Evolutionary conservation across 2,888 invertebrate species (phyloP), one percentile per base, ranked within the genome.

Genomic region (Limnephilus auricula): DNA sequence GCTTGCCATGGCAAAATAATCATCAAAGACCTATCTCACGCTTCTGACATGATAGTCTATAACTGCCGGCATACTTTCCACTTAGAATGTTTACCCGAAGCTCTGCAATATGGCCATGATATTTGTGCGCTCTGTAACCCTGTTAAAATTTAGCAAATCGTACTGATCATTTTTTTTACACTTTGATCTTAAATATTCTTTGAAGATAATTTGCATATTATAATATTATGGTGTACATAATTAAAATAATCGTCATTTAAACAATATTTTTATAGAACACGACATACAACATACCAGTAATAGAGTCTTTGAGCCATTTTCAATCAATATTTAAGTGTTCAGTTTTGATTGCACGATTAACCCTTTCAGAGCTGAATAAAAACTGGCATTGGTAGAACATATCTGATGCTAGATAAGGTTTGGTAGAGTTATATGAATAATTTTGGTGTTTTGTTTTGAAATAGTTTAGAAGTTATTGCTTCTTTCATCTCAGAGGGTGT

Each of bases 21-120:
- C 92, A 96, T 97, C 89, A 97, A 97, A 95, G 98, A 98, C 95
- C 95, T 96, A 45, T 96, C 97, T 0, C 96, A 96, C 91, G 97
- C 97, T 45, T 97, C 97, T 93, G 97, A 98, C 94, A 95, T 98
- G 91, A 96, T 98, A 93, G 97, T 98, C 91, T 99, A 98, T 94
- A 98, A 98, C 94, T 99, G 99, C 94, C 97, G 97, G 93, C 99
- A 99, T 95, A 97, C 97, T 13, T 99, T 99, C 95, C 99, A 99
- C 94, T 97, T 97, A 94, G 97, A 97, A 92, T 99, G 99, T 94
- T 95, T 99, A 93, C 97, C 97, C 0, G 96, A 95, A 34, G 89
- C 78, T 12, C 79, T 50, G 32, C 87, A 95, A 9, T 95, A 95
- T 65, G 32, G 31, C 25, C 94, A 94, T 25, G 94, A 94, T 89